Conservation (phyloP, 2,113 vertebrate species). For the Guaruba guarouba region DNA sequence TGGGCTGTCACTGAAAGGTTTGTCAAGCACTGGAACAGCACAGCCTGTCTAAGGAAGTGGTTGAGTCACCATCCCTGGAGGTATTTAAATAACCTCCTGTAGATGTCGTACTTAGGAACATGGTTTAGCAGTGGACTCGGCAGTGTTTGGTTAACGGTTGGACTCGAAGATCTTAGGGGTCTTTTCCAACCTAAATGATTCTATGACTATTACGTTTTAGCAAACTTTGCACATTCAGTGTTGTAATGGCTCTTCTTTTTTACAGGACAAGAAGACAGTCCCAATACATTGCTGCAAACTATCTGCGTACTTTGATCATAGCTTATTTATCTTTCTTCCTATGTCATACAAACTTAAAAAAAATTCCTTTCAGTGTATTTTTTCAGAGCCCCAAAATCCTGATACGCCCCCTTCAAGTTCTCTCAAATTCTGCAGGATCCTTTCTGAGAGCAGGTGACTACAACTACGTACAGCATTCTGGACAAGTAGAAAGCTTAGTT, state of each 20-base stretch:
- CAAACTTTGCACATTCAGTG: not conserved
- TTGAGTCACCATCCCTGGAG: not conserved
- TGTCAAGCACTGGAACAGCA: not conserved
- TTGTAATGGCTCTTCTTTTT: not conserved
- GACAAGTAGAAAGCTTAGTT: not conserved
- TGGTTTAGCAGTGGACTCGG: not conserved
- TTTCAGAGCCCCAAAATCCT: not conserved
- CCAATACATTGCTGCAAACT: not conserved
- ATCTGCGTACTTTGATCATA: not conserved
- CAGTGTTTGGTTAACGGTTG: not conserved
- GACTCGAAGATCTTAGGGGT: accelerated
- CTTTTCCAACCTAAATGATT: not conserved
- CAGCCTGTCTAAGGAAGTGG: not conserved
- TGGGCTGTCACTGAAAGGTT: not conserved
- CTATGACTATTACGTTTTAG: not conserved
- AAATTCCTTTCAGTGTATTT: not conserved
- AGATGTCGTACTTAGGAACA: no score
- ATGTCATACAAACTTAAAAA: not conserved
- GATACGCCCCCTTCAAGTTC: not conserved
- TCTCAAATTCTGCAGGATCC: not conserved
- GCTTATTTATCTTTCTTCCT: not conserved
- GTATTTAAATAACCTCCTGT: accelerated
- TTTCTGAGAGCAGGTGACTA: not conserved
- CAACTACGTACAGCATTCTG: not conserved
- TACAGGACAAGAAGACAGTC: not conserved